These are phyloP conservation scores for Akabosia matsudoensis DNA, from an alignment of 1,140 invertebrate genomes.

Conservation along the genomic window DNA sequence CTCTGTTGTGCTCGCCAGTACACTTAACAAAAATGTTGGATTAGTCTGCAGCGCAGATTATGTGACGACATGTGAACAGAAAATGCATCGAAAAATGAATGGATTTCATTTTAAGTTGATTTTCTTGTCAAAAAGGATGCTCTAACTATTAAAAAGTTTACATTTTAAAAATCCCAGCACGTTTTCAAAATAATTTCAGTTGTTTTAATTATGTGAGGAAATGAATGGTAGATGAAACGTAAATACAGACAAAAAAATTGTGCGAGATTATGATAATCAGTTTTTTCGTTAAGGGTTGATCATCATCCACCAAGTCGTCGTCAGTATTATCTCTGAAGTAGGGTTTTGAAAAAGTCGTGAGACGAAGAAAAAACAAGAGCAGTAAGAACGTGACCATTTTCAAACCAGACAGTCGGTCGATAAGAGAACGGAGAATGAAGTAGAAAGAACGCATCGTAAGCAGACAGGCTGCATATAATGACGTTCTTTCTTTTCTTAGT, in stretches of 20 bases:
- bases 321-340: neutral
- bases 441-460: neutral
- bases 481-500: too few relatives aligned
- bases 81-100: too few relatives aligned
- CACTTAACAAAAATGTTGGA: too few relatives aligned
- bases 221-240: neutral
- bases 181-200: neutral
- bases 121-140: too few relatives aligned
- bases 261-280: slow-evolving; percentile 8
- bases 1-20: too few relatives aligned
- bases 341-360: neutral
- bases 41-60: too few relatives aligned
- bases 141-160: too few relatives aligned
- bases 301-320: neutral
- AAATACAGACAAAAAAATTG: neutral
- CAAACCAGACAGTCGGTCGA: neutral
- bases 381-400: neutral
- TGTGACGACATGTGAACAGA: too few relatives aligned
- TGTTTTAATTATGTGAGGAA: slow-evolving; percentile 12
- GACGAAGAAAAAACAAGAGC: neutral
- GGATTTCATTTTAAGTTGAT: neutral
- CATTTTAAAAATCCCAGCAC: neutral
- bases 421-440: neutral
- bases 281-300: neutral
- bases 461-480: neutral